A percentile compares a stretch with the other conserved stretches of the same genome.
Evolutionary conservation across 2,797 vertebrate genomes (phyloP).

Genomic region (Echeneis naucrates): DNA sequence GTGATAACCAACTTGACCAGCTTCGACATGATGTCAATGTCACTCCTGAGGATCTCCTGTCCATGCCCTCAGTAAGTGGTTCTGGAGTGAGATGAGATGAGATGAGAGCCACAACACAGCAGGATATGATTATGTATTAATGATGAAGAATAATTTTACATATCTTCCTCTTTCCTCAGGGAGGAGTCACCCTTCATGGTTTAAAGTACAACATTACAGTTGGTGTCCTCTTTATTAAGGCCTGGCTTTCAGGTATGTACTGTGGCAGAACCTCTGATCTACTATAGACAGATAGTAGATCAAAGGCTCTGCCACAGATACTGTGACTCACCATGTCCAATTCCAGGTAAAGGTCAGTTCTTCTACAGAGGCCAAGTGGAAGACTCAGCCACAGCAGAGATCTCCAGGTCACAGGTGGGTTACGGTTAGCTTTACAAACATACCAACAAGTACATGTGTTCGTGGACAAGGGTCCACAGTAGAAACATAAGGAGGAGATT

Average conservation of each 20-base stretch:
- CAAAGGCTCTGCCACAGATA: too few species aligned
- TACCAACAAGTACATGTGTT: too few species aligned
- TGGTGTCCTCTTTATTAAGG: slow-evolving; percentile 85
- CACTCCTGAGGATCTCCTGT: slow-evolving; percentile 79
- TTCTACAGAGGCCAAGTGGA: slow-evolving; percentile 85
- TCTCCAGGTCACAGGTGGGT: slow-evolving; percentile 86
- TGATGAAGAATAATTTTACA: background rate
- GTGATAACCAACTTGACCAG: slow-evolving; percentile 81
- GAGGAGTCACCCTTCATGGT: slow-evolving; percentile 83
- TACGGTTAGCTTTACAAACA: background rate
- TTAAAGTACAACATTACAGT: slow-evolving; percentile 85
- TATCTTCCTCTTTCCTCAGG: slow-evolving; percentile 59
- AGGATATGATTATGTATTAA: too few species aligned
- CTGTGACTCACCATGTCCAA: background rate
- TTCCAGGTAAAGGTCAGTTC: slow-evolving; percentile 81
- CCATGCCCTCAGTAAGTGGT: slow-evolving; percentile 80
- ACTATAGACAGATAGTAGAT: too few species aligned
- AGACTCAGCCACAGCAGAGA: slow-evolving; percentile 87
- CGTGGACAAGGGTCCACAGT: too few species aligned
- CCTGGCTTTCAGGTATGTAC: slow-evolving; percentile 86
- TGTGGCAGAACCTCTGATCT: too few species aligned
- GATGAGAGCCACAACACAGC: too few species aligned
- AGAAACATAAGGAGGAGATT: too few species aligned
- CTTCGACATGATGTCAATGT: slow-evolving; percentile 74
- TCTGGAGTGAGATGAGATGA: too few species aligned